A percentile compares a stretch with the other conserved stretches of the same genome.
Conservation (phyloP, 2,888 invertebrate species). For the Saturnia pavonia region DNA sequence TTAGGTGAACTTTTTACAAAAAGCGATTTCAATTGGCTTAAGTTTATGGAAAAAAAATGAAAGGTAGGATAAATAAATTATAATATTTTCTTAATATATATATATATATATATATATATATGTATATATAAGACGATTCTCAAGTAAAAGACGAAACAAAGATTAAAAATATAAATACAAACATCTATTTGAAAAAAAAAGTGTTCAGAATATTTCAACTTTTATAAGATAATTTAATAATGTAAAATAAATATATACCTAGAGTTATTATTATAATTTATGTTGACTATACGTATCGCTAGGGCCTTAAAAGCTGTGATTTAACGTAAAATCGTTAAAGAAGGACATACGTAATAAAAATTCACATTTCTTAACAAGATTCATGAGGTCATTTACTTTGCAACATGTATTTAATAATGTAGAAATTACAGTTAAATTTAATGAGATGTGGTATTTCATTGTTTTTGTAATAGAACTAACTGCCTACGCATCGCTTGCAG, state of each 20-base stretch:
- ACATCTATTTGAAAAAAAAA: not conserved
- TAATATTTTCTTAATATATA: not conserved
- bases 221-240: not conserved
- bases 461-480: constrained; percentile 48
- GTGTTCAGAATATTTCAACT: not conserved
- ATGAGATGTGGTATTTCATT: constrained; percentile 50
- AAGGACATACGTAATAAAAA: constrained; percentile 11
- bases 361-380: constrained; percentile 15
- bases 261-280: not conserved
- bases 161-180: not conserved
- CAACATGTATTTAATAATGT: constrained; percentile 13
- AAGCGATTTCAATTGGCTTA: not conserved
- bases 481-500: constrained; percentile 7
- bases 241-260: not conserved
- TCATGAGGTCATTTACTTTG: constrained; percentile 15
- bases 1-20: not conserved
- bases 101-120: not conserved
- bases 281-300: not conserved
- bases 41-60: not conserved
- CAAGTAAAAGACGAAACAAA: too few species aligned
- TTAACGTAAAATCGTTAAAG: not conserved
- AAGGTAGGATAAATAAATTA: not conserved
- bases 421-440: constrained; percentile 30
- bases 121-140: too few species aligned
- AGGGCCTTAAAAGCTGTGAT: not conserved